Evolutionary conservation across 2,113 vertebrate species (phyloP).

Genomic region (Hydrolagus affinis): DNA sequence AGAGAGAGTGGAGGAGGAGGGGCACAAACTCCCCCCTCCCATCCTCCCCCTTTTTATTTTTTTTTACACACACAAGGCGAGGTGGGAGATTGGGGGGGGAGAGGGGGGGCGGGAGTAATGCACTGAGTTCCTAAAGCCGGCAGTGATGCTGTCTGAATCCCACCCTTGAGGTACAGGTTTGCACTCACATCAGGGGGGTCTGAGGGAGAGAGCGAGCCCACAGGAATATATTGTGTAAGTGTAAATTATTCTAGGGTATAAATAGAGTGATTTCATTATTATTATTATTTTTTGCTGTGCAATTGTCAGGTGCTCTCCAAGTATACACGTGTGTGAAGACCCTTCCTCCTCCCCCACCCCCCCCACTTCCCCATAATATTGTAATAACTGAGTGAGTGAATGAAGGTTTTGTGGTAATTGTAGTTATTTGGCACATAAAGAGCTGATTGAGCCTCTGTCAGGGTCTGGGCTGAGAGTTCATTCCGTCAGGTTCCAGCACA

Average conservation of each 20-base stretch:
- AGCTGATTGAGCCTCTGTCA: not conserved
- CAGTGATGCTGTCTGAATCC: not conserved
- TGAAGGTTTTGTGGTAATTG: constrained; percentile 31
- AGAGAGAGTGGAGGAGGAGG: no score
- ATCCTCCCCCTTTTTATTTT: no score
- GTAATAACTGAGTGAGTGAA: constrained; percentile 32
- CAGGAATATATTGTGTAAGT: constrained; percentile 9
- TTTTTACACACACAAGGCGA: not conserved
- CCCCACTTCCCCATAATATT: no score
- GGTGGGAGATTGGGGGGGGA: no score
- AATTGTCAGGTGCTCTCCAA: constrained; percentile 14
- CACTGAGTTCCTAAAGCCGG: not conserved
- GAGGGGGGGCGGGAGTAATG: not conserved
- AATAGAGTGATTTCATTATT: not conserved
- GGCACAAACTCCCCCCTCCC: no score
- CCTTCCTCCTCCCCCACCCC: no score
- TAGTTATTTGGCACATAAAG: constrained; percentile 27
- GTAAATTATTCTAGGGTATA: constrained; percentile 16
- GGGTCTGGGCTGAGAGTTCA: not conserved
- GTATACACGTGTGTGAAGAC: not conserved
- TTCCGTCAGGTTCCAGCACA: not conserved
- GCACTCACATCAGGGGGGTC: not conserved
- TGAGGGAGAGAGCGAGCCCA: not conserved
- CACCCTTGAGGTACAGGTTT: constrained; percentile 1
- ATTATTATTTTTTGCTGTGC: constrained; percentile 26